Evolutionary conservation across 2,888 invertebrate species (phyloP).

Genomic region (Amphiduros pacificus): DNA sequence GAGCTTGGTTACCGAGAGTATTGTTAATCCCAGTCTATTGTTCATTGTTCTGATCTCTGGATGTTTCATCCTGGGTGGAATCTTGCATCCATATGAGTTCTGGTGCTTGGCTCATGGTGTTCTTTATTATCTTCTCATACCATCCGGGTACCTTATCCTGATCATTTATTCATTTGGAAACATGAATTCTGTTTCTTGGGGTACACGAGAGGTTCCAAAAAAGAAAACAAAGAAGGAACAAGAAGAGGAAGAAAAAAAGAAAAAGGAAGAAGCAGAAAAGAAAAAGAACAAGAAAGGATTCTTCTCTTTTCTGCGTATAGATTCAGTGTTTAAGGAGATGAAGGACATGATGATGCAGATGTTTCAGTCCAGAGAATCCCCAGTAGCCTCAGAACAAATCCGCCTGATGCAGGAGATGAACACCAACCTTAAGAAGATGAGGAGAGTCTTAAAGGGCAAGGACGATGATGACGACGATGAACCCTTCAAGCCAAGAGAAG

Average conservation of each 20-base stretch:
- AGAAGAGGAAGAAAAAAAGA: slow-evolving; percentile 32
- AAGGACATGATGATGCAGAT: slow-evolving; percentile 8
- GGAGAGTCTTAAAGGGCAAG: not conserved
- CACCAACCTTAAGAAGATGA: not conserved
- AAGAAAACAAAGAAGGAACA: slow-evolving; percentile 40
- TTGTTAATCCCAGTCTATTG: slow-evolving; percentile 45
- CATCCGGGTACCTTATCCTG: slow-evolving; percentile 50
- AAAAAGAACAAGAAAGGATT: slow-evolving; percentile 26
- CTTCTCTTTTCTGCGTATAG: not conserved
- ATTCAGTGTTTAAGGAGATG: slow-evolving; percentile 1
- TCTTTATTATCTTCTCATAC: slow-evolving; percentile 50
- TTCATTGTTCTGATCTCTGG: slow-evolving; percentile 38
- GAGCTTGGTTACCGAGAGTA: slow-evolving; percentile 33
- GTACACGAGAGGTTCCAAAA: slow-evolving; percentile 50
- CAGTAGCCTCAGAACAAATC: not conserved
- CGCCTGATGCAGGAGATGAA: not conserved
- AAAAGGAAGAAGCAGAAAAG: slow-evolving; percentile 29
- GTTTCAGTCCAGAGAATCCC: not conserved
- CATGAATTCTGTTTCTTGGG: slow-evolving; percentile 52
- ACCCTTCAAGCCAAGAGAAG: not conserved
- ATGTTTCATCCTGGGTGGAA: slow-evolving; percentile 34
- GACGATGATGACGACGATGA: not conserved
- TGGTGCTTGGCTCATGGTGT: slow-evolving; percentile 38
- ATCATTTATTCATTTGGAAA: slow-evolving; percentile 52
- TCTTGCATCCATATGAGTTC: slow-evolving; percentile 49